Base-by-base conservation (phyloP, 2,888 invertebrate species). In the Copidosoma aretas region DNA sequence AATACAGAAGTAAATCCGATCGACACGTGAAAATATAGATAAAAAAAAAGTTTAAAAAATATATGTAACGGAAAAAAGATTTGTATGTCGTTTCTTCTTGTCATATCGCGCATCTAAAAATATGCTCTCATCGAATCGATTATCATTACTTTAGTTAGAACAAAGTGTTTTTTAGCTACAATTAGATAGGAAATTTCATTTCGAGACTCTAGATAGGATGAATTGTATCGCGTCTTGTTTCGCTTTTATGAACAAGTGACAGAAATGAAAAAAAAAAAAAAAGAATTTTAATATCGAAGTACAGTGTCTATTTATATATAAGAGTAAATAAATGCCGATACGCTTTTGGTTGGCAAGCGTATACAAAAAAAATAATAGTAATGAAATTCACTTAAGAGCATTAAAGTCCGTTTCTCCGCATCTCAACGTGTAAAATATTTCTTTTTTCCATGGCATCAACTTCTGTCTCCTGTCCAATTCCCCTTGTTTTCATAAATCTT, bases 121-220 rank as follows among this genome's bases (percentile, higher is more conserved):
- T 21, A 65, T 43, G 63, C 60, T 71, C 60, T 67, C 69, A 67
- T 65, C 62, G 61, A 71, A 69, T 56, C 24, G 52, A 68, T 69
- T 67, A 67, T 58, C 59, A 75, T 68, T 32, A 32, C 32, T 80
- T 79, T 76, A 77, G 76, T 81, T 81, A 78, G 76, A 78, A 73
- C 32, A 64, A 73, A 77, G 74, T 73, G 21, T 57, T 78, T 74
- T 77, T 78, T 81, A 80, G 78, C 78, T 73, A 79, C 77, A 79
- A 79, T 82, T 82, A 83, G 83, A 80, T 83, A 83, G 82, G 77
- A 81, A 81, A 83, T 80, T 81, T 82, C 77, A 81, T 81, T 82
- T 82, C 77, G 74, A 79, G 53, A 67, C 67, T 71, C 61, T 81
- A 82, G 80, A 79, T 82, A 82, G 82, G 76, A 78, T 76, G 78